Evolutionary conservation across 2,113 vertebrate genomes (phyloP), one percentile per base, ranked within the genome.

Genomic region (Menidia beryllina): DNA sequence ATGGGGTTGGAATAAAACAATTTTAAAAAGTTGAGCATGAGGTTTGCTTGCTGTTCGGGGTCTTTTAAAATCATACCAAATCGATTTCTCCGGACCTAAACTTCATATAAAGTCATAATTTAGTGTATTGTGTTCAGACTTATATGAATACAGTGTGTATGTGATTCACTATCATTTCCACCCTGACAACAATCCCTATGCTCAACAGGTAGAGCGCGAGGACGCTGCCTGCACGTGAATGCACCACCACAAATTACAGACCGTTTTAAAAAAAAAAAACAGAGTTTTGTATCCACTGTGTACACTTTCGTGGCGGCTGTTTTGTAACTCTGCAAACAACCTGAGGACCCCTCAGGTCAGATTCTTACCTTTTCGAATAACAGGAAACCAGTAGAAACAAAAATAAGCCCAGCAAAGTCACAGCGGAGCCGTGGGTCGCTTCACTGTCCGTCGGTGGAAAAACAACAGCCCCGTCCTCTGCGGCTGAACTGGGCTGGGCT

Each of bases 311-410:
- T n/a, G n/a, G n/a, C n/a, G n/a, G n/a, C n/a, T n/a, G n/a, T n/a
- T n/a, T n/a, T n/a, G n/a, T n/a, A n/a, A n/a, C n/a, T n/a, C n/a
- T n/a, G n/a, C n/a, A n/a, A n/a, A n/a, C n/a, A n/a, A 24, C 48
- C 11, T 13, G 47, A 17, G 7, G 9, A 23, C 57, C 1, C 51
- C 54, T 56, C 34, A 20, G 51, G 47, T 62, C 67, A 48, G 36
- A 60, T 41, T 75, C 76, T 68, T 73, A 86, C 83, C 79, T 77
- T 62, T n/a, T 7, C 27, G 23, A 20, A 17, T 11, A 56, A 51
- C 55, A 70, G 59, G 55, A 67, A 80, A 49, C 63, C 64, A 36
- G 25, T 45, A 43, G 51, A 64, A 53, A 70, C n/a, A n/a, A n/a
- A n/a, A n/a, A n/a, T n/a, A n/a, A n/a, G n/a, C 39, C 54, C 55